A percentile compares a stretch with the other conserved stretches of the same genome.
Conservation (phyloP, 2,888 invertebrate species). For the Vannuccia rotundouncinata region DNA sequence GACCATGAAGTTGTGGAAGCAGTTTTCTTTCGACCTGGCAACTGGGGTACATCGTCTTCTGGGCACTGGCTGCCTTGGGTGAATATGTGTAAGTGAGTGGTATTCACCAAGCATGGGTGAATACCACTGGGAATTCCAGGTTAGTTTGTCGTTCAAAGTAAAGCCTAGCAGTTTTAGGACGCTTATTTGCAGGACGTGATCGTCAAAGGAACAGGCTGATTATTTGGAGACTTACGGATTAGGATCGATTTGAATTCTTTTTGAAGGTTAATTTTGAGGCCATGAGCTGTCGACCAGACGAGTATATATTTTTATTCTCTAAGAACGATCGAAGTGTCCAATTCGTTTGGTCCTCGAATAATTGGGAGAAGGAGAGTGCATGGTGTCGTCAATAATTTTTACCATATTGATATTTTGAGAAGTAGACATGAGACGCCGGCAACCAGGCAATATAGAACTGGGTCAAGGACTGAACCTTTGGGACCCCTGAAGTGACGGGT, state of each 20-base stretch:
- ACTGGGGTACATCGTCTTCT: neutral
- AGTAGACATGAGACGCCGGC: neutral
- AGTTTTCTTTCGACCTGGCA: neutral
- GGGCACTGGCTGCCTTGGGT: slow-evolving; percentile 9
- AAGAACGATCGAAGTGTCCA: neutral
- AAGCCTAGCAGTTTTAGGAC: neutral
- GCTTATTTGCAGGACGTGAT: neutral
- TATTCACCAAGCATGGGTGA: neutral
- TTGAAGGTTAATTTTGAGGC: neutral
- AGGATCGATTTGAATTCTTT: neutral
- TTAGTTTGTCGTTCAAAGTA: neutral
- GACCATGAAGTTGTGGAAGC: slow-evolving; percentile 5
- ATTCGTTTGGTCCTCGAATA: neutral
- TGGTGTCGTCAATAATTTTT: neutral
- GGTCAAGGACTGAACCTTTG: neutral
- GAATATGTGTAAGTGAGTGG: slow-evolving; percentile 11
- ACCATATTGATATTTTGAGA: neutral
- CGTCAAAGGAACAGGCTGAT: neutral
- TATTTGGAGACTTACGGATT: neutral
- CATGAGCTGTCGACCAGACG: neutral
- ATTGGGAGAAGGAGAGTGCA: neutral
- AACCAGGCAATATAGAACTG: neutral
- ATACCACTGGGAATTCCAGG: no score
- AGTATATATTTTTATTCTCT: no score
- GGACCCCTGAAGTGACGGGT: neutral